phyloP scores from a whole-genome alignment of 2,797 vertebrate genomes.

The Eulemur coronatus region DNA sequence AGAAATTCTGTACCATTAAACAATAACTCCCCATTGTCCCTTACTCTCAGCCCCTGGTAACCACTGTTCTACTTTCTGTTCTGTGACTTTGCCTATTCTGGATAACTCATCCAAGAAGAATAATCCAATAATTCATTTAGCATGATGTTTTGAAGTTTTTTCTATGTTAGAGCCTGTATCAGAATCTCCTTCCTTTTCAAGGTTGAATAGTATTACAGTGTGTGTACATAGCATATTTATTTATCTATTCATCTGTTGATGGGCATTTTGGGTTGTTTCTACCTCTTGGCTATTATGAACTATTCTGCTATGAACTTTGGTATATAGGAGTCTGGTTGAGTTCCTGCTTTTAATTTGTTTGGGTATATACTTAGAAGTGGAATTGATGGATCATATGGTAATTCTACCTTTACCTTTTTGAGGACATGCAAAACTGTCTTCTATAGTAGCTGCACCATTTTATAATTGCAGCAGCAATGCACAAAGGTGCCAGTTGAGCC shows the following conservation, averaged over 20 bases:
- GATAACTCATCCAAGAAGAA: background rate
- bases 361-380: background rate
- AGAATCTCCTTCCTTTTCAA: background rate
- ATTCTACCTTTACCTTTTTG: background rate
- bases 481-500: background rate
- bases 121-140: background rate
- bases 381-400: background rate
- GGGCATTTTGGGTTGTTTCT: background rate
- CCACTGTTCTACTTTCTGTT: background rate
- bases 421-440: background rate
- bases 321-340: background rate
- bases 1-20: background rate
- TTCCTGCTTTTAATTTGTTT: background rate
- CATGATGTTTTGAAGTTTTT: background rate
- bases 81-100: background rate
- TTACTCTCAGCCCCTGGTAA: background rate
- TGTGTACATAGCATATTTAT: fast-evolving
- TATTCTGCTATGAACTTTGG: background rate
- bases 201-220: background rate
- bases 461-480: too few species aligned
- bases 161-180: background rate
- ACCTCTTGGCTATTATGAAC: background rate
- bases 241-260: background rate
- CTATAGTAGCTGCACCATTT: background rate
- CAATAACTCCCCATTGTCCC: too few species aligned